Base-by-base conservation (phyloP, 2,888 invertebrate genomes). In the Epistrophe eligans region DNA sequence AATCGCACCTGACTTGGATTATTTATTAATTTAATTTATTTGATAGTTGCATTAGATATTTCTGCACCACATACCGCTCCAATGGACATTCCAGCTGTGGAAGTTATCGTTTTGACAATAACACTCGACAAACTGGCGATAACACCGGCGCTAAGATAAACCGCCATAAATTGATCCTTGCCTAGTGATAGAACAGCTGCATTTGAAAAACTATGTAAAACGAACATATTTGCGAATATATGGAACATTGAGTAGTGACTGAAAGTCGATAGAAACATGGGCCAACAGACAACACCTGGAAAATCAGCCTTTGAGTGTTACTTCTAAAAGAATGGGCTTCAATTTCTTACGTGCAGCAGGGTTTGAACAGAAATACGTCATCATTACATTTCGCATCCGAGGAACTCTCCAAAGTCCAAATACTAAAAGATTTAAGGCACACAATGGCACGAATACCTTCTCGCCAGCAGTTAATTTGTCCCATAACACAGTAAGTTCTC, bases 151-250 rank as follows among this genome's bases (percentile, higher is more conserved):
- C 97, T 96, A 88, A 99, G 92, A 93, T 99, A 99, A 91, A 99
- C 94, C 0, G 96, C 98, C 88, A 97, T 92, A 93, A 99, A 98
- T 93, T 99, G 98, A 93, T 99, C 98, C 91, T 96, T 96, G 48
- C 98, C 99, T 90, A 98, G 93, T 38, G 96, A 93, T 57, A 95
- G 93, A 35, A 97, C 95, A 57, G 97, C 96, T 50, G 91, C 90
- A 77, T 91, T 91, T 4, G 91, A 90, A 91, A 98, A 98, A 91
- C 96, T 97, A 92, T 97, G 97, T 35, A 99, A 94, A 55, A 98
- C 99, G 93, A 97, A 99, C 99, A 99, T 99, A 93, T 99, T 99
- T 73, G 97, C 96, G 89, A 96, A 95, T 82, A 99, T 94, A 93
- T 99, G 99, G 88, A 98, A 93, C 48, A 95, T 93, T 1, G 97